Conservation (phyloP, 2,797 vertebrate genomes). For the Catharus ustulatus region DNA sequence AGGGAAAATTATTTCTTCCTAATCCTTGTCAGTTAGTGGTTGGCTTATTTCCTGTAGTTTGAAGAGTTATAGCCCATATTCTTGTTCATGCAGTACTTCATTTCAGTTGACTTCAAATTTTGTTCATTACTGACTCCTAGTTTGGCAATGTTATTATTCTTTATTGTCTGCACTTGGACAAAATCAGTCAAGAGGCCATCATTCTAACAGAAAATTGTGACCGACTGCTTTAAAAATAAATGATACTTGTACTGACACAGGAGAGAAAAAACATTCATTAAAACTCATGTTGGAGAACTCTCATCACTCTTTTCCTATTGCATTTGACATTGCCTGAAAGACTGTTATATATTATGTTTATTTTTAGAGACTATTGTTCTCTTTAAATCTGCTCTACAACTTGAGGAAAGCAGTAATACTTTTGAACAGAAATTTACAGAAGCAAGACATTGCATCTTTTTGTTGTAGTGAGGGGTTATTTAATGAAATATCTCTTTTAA, state of each 20-base stretch:
- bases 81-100: slow-evolving; percentile 22
- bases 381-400: slow-evolving; percentile 47
- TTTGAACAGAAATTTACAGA: slow-evolving; percentile 32
- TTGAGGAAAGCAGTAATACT: slow-evolving; percentile 30
- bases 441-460: not conserved
- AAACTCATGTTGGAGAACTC: slow-evolving; percentile 63
- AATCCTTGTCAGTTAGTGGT: slow-evolving; percentile 3
- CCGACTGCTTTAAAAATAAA: slow-evolving; percentile 70
- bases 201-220: slow-evolving; percentile 63
- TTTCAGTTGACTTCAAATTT: slow-evolving; percentile 49
- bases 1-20: slow-evolving; percentile 29
- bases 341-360: slow-evolving; percentile 71
- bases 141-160: slow-evolving; percentile 53
- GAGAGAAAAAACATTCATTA: slow-evolving; percentile 69
- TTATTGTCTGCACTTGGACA: slow-evolving; percentile 63
- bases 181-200: slow-evolving; percentile 66
- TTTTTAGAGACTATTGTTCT: slow-evolving; percentile 75
- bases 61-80: not conserved
- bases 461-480: not conserved
- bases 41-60: not conserved
- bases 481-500: slow-evolving; percentile 6
- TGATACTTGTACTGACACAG: slow-evolving; percentile 59
- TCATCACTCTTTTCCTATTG: slow-evolving; percentile 68
- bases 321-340: slow-evolving; percentile 69
- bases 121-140: slow-evolving; percentile 40